A percentile compares a stretch with the other conserved stretches of the same genome.
Evolutionary conservation across 2,113 vertebrate species (phyloP).

Genomic region (Acrocephalus arundinaceus): DNA sequence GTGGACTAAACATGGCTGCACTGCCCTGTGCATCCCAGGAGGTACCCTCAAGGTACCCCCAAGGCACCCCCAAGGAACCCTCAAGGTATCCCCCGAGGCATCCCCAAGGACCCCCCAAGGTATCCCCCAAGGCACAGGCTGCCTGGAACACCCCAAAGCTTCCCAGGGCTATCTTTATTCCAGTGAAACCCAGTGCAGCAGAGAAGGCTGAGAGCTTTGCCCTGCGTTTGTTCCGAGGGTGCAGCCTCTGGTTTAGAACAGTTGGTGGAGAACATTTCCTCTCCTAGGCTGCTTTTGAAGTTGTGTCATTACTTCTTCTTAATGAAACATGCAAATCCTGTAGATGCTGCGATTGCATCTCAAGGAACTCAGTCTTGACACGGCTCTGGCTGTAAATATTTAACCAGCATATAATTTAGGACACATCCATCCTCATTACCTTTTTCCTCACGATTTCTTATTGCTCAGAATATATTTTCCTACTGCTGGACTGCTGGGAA

Average conservation of each 20-base stretch:
- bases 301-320: not conserved
- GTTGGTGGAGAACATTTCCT: not conserved
- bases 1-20: rapidly evolving
- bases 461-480: not conserved
- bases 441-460: not conserved
- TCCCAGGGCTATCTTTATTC: not conserved
- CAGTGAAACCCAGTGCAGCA: not conserved
- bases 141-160: not conserved
- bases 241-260: not conserved
- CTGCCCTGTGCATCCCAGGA: not conserved
- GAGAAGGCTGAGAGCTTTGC: not conserved
- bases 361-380: not conserved
- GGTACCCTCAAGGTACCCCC: no score
- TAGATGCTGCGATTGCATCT: not conserved
- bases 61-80: no score
- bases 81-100: no score
- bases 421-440: not conserved
- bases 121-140: rapidly evolving
- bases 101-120: no score
- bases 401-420: not conserved
- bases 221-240: not conserved
- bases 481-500: not conserved
- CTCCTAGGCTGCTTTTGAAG: constrained; percentile 22
- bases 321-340: constrained; percentile 40
- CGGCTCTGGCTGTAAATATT: not conserved